Conservation (phyloP, 2,888 invertebrate species). For the Pristionchus mayeri region DNA sequence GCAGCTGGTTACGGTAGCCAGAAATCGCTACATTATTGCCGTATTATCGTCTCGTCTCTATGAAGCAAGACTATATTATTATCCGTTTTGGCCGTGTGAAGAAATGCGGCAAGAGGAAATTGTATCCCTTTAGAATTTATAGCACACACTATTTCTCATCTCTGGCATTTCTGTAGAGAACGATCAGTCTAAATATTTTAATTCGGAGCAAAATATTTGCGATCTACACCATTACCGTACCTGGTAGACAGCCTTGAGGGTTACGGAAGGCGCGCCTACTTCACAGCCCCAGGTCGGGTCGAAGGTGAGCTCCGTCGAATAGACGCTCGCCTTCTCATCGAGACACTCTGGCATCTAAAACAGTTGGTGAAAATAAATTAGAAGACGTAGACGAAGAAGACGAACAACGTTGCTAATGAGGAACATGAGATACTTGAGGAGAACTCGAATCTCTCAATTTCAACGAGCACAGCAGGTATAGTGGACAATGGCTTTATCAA, state of each 20-base stretch:
- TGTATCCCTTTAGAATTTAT: no score
- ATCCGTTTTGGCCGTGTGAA: not conserved
- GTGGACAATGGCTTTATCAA: not conserved
- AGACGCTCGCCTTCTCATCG: slow-evolving; percentile 7
- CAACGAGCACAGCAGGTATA: not conserved
- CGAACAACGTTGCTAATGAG: no score
- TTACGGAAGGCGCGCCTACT: not conserved
- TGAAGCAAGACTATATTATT: not conserved
- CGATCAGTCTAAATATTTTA: no score
- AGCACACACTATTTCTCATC: no score
- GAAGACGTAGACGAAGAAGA: no score
- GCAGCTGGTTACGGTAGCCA: not conserved
- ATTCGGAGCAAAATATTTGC: not conserved
- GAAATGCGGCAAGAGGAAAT: no score
- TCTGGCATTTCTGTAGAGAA: no score
- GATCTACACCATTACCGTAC: not conserved
- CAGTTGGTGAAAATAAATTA: no score
- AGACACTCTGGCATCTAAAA: slow-evolving; percentile 32
- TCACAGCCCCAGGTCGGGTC: slow-evolving; percentile 33
- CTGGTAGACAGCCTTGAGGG: slow-evolving; percentile 43
- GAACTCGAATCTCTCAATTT: slow-evolving; percentile 11
- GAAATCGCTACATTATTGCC: no score
- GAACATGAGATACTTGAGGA: slow-evolving; percentile 17
- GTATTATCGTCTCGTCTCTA: not conserved
- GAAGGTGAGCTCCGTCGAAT: slow-evolving; percentile 33